phyloP scores from a whole-genome alignment of 2,797 vertebrate genomes.

The Arremon brunneinucha region DNA sequence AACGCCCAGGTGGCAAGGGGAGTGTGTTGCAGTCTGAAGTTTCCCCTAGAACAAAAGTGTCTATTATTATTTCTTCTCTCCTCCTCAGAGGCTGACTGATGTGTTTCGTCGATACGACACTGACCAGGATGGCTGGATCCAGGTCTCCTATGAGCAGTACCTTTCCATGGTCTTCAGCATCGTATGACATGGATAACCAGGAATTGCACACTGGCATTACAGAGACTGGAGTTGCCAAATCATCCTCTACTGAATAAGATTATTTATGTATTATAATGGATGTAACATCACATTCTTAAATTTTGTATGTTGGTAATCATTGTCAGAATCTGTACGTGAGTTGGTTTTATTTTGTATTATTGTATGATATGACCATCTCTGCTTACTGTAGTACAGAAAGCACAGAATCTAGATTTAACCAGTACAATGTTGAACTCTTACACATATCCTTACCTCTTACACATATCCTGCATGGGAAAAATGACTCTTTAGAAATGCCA shows the following conservation, averaged over 20 bases:
- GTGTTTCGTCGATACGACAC: constrained; percentile 95
- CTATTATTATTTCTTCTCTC: accelerated
- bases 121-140: constrained; percentile 98
- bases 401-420: constrained; percentile 1
- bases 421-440: constrained; percentile 22
- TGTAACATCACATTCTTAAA: constrained; percentile 18
- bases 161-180: constrained; percentile 98
- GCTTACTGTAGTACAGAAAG: constrained; percentile 10
- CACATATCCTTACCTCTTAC: constrained; percentile 34
- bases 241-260: background rate
- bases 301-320: constrained; percentile 19
- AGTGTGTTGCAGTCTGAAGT: background rate
- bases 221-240: constrained; percentile 72
- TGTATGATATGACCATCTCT: background rate
- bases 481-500: constrained; percentile 48
- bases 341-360: background rate
- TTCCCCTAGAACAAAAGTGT: background rate
- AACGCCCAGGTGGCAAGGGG: no score
- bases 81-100: constrained; percentile 90
- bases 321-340: constrained; percentile 16
- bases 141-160: constrained; percentile 98
- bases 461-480: constrained; percentile 59
- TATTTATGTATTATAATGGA: constrained; percentile 10
- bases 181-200: constrained; percentile 74
- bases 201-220: background rate